Percentiles rank a stretch among this genome's conserved stretches.
Evolutionary conservation across 2,888 invertebrate species (phyloP).

Genomic region (Cryptosula pallasiana): DNA sequence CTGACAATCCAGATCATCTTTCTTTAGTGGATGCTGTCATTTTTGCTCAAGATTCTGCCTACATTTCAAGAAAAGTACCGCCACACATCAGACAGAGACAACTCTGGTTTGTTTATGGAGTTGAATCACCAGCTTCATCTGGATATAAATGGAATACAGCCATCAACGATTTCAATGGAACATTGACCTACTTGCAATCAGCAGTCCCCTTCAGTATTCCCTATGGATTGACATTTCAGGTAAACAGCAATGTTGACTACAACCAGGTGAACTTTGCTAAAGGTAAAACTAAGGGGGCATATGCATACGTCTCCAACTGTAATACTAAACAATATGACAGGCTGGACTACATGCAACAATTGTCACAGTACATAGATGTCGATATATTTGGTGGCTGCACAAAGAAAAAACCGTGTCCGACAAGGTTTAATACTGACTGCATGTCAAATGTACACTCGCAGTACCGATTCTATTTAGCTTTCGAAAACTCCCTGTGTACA

Average conservation of each 20-base stretch:
- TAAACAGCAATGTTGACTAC: neutral
- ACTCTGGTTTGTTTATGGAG: neutral
- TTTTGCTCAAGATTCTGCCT: neutral
- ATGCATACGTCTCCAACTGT: constrained; percentile 3
- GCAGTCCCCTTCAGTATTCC: neutral
- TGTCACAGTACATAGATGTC: neutral
- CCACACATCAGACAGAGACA: neutral
- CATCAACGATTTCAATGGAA: neutral
- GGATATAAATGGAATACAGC: neutral
- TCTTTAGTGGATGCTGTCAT: neutral
- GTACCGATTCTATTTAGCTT: constrained; percentile 16
- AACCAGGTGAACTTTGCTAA: neutral
- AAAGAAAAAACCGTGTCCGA: neutral
- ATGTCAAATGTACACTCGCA: neutral
- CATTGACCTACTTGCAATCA: neutral
- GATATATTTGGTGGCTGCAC: neutral
- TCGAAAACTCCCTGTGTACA: neutral
- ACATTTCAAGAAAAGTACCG: neutral
- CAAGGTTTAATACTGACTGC: neutral
- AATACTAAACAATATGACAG: neutral
- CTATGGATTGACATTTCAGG: neutral
- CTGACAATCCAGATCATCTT: neutral
- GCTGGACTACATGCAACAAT: neutral
- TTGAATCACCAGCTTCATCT: neutral
- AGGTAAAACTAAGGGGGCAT: neutral